Conservation (phyloP, 64 coral and sea anemone genomes). For the Pocillopora damicornis region DNA sequence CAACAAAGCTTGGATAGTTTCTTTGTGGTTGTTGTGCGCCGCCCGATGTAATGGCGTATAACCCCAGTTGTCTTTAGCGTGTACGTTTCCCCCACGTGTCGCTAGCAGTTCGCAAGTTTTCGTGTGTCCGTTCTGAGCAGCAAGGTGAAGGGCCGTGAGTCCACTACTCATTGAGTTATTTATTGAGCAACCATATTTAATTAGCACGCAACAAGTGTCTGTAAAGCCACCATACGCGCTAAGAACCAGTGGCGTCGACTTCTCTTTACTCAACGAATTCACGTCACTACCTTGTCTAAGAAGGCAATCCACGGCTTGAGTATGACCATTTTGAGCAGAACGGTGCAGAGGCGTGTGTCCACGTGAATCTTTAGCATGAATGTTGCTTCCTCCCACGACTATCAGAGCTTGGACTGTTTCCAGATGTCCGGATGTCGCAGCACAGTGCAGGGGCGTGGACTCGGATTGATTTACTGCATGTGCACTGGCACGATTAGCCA, state of each 20-base stretch:
- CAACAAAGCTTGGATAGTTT: slow-evolving; percentile 52
- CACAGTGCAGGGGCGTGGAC: slow-evolving; percentile 58
- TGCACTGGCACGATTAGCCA: slow-evolving; percentile 48
- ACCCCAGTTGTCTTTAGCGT: slow-evolving; percentile 51
- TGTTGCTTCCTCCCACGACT: slow-evolving; percentile 22
- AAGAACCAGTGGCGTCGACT: slow-evolving; percentile 52
- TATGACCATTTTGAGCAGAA: slow-evolving; percentile 79
- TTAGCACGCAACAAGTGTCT: slow-evolving; percentile 45
- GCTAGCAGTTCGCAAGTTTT: slow-evolving; percentile 54
- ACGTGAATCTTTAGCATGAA: slow-evolving; percentile 64
- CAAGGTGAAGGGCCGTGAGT: slow-evolving; percentile 70
- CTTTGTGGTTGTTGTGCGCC: slow-evolving; percentile 71
- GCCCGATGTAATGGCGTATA: slow-evolving; percentile 71
- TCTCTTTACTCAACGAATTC: slow-evolving; percentile 41
- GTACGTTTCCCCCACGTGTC: slow-evolving; percentile 41
- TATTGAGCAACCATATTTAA: slow-evolving; percentile 42
- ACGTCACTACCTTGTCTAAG: slow-evolving; percentile 45
- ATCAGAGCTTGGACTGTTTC: slow-evolving; percentile 57
- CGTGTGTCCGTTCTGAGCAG: slow-evolving; percentile 72
- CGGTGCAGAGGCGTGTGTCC: slow-evolving; percentile 57
- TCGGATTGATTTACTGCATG: slow-evolving; percentile 50
- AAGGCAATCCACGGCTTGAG: slow-evolving; percentile 34
- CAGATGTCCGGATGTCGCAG: slow-evolving; percentile 53
- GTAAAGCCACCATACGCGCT: slow-evolving; percentile 64
- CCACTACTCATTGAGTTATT: slow-evolving; percentile 42